These are phyloP conservation scores for Danaus chrysippus DNA, from an alignment of 2,888 invertebrate genomes.

Conservation along the genomic window DNA sequence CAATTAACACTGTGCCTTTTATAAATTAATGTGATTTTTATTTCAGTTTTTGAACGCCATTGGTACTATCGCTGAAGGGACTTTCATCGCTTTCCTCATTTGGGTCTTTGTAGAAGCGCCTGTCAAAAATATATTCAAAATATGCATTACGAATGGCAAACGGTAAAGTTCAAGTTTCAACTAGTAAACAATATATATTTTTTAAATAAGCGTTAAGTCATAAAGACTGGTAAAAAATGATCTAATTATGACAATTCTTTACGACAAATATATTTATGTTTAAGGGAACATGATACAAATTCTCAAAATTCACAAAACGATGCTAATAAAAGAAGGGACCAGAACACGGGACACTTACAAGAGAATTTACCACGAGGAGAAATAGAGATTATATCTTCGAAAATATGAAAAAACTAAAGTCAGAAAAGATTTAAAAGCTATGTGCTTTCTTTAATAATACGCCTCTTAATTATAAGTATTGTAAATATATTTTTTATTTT, in stretches of 20 bases:
- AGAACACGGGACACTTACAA: conserved; percentile 34
- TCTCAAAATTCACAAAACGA: neutral
- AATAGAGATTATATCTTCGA: conserved; percentile 47
- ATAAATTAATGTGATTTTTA: too few species aligned
- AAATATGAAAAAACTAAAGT: conserved; percentile 40
- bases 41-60: conserved; percentile 60
- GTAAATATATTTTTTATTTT: too few species aligned
- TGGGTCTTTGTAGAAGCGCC: conserved; percentile 79
- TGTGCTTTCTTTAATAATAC: too few species aligned
- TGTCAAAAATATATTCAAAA: conserved; percentile 63
- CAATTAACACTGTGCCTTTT: too few species aligned
- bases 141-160: conserved; percentile 37
- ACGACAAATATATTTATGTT: too few species aligned
- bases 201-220: too few species aligned
- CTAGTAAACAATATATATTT: too few species aligned
- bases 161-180: conserved; percentile 38
- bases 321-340: neutral
- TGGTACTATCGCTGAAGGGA: conserved; percentile 70
- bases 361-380: conserved; percentile 45
- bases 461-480: too few species aligned
- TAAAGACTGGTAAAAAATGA: too few species aligned
- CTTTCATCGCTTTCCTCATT: conserved; percentile 63
- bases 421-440: neutral
- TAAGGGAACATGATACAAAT: neutral
- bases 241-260: too few species aligned